Evolutionary conservation across 2,888 invertebrate genomes (phyloP), one percentile per base, ranked within the genome.

Genomic region (Heteromurus nitidus): DNA sequence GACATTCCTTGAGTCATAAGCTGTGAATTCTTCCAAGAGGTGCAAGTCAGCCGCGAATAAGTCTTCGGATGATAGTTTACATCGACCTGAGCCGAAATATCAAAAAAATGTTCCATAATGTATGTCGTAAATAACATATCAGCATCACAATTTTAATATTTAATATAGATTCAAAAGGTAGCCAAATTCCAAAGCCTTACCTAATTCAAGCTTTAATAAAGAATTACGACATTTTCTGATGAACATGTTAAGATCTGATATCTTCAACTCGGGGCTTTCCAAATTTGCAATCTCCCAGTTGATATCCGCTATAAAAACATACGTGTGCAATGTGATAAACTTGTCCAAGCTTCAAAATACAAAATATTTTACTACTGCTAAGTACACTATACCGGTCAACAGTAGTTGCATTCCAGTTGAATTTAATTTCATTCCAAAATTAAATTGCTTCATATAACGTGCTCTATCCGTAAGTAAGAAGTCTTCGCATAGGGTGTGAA

Each of bases 381-480:
- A n/a, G n/a, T n/a, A n/a, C n/a, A n/a, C n/a, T 36, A 18, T 73
- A 80, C 80, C 80, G n/a, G 24, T 0, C 11, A 73, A 18, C 2
- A 80, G 7, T 13, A 73, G 26, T 0, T 67, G 1, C 58, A 80
- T 67, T 28, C 67, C 80, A 0, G 50, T 67, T 1, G 72, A 60
- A 68, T 80, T 80, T 1, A 80, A 50, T 30, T 50, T 73, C 73
- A 68, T 68, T 24, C 76, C 72, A 42, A 82, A 73, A 64, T 74
- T 82, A 18, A 82, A 76, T 1, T 28, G n/a, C 9, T n/a, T 73
- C 64, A 82, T 82, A 11, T 58, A 28, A 0, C 1, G 3, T 13
- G 26, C 76, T 26, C 58, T 50, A 24, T 22, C 20, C 0, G 73
- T 68, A 3, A 22, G 20, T 9, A 82, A 50, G 36, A 82, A 82